phyloP scores from a whole-genome alignment of 2,113 vertebrate genomes.

The Erythrocercus mccallii region DNA sequence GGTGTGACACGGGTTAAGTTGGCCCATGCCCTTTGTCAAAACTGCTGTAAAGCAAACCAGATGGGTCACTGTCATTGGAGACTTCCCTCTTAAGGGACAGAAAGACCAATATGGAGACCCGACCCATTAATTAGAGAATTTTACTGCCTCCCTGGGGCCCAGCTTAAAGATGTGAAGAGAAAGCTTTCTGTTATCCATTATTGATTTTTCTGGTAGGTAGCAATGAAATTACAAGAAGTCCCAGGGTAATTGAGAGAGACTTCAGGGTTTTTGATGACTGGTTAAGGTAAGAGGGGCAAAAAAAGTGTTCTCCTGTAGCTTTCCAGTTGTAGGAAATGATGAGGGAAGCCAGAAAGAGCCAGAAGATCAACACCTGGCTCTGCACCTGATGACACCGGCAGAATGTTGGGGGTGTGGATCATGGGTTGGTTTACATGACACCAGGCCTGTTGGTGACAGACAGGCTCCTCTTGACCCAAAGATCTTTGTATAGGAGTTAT shows the following conservation, averaged over 20 bases:
- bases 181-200: background rate
- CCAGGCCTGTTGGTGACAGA: background rate
- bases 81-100: background rate
- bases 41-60: background rate
- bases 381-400: background rate
- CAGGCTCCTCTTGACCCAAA: background rate
- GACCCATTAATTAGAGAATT: background rate
- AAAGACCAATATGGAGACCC: background rate
- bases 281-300: background rate
- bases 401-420: background rate
- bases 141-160: background rate
- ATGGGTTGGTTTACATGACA: background rate
- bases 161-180: background rate
- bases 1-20: background rate
- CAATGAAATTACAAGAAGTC: background rate
- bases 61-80: background rate
- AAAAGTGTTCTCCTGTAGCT: background rate
- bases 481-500: background rate
- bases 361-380: background rate
- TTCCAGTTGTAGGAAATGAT: background rate
- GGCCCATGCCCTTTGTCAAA: background rate
- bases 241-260: background rate
- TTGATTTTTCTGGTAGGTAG: background rate
- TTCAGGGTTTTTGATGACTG: background rate
- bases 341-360: background rate